phyloP scores from a whole-genome alignment of 2,888 invertebrate genomes.

The Sipha maydis region DNA sequence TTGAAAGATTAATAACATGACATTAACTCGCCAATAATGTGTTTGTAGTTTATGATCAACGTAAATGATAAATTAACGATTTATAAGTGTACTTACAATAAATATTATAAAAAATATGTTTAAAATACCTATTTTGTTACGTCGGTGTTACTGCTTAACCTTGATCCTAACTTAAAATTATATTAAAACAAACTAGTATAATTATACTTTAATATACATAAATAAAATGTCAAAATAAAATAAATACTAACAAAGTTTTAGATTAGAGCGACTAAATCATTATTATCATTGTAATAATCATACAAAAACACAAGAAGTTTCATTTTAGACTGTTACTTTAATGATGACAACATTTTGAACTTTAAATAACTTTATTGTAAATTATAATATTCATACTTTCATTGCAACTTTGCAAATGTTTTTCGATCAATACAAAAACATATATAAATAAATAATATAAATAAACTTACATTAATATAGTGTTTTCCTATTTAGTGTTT shows the following conservation, averaged over 20 bases:
- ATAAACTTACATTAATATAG: neutral
- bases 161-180: neutral
- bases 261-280: neutral
- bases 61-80: neutral
- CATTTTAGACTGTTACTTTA: neutral
- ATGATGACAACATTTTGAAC: neutral
- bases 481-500: conserved; percentile 1
- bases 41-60: neutral
- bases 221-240: neutral
- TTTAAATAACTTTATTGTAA: neutral
- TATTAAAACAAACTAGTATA: neutral
- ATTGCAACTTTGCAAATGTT: neutral
- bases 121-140: neutral
- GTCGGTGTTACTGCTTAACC: neutral
- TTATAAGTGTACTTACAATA: neutral
- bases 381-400: neutral
- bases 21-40: neutral
- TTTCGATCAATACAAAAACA: neutral
- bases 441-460: neutral
- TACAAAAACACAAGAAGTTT: neutral
- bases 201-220: neutral
- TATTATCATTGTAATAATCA: neutral
- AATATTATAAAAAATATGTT: neutral
- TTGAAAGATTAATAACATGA: neutral
- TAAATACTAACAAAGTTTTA: neutral